Evolutionary conservation across 2,888 invertebrate genomes (phyloP), one percentile per base, ranked within the genome.

Genomic region (Leptodirus hochenwartii): DNA sequence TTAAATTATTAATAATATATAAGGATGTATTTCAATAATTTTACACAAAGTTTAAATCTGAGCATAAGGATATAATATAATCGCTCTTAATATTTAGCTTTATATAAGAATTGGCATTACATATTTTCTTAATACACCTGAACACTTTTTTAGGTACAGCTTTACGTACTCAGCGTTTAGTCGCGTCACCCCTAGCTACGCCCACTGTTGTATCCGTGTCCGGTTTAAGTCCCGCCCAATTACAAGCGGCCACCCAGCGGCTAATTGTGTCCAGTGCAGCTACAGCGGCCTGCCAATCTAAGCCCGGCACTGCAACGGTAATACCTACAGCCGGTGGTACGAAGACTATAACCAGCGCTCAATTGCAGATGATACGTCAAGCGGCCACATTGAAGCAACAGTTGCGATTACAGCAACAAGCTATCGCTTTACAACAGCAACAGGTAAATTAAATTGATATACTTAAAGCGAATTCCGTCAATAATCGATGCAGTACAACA

Each of bases 321-420:
- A 20, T 6, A 8, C 20, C 20, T 8, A n/a, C 20, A 20, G 20
- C 8, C 20, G 6, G 8, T 8, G 20, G 8, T n/a, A 20, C 33
- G 25, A 65, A 66, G 45, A 54, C 61, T 4, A 47, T 67, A 13
- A 62, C 61, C 13, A 58, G 58, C 3, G 61, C 63, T 0, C 69
- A 68, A 39, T 41, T 69, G 31, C 67, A 73, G 43, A 59, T 71
- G 43, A 68, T 70, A 40, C 61, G 71, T n/a, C 74, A 73, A 34
- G 49, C 53, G 3, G 40, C 47, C 5, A 39, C 36, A 24, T 31
- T 50, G 6, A 48, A 51, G 31, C 50, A 52, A 33, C 47, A 50
- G 30, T 41, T 55, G 30, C 39, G 53, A n/a, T 38, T 55, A 27
- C n/a, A n/a, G n/a, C n/a, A n/a, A n/a, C 53, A 54, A 37, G 37